phyloP scores from a whole-genome alignment of 2,888 invertebrate species.

The Drosophila leonis region DNA sequence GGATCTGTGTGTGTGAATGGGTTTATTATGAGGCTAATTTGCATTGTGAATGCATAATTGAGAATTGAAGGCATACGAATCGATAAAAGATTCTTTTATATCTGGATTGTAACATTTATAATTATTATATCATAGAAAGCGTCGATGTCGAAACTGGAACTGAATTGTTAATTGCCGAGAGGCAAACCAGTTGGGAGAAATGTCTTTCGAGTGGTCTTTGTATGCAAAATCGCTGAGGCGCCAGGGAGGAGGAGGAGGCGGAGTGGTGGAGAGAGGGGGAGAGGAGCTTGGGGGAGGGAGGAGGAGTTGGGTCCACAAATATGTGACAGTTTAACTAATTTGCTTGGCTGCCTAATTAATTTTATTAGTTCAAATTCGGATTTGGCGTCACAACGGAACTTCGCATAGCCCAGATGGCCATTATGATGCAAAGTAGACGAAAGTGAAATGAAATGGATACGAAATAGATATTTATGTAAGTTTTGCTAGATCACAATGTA shows the following conservation, averaged over 20 bases:
- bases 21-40: not conserved
- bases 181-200: slow-evolving; percentile 49
- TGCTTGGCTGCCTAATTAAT: slow-evolving; percentile 59
- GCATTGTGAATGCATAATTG: not conserved
- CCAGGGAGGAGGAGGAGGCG: not conserved
- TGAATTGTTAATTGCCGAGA: slow-evolving; percentile 26
- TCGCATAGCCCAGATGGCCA: slow-evolving; percentile 9
- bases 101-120: slow-evolving; percentile 8
- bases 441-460: slow-evolving; percentile 65
- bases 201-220: slow-evolving; percentile 31
- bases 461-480: slow-evolving; percentile 48
- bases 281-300: not conserved
- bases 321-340: slow-evolving; percentile 45
- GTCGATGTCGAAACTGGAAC: slow-evolving; percentile 29
- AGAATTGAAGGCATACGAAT: not conserved
- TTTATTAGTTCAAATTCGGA: slow-evolving; percentile 60
- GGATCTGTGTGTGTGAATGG: not conserved
- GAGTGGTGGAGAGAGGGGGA: not conserved
- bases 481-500: slow-evolving; percentile 32
- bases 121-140: slow-evolving; percentile 44
- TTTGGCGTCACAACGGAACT: slow-evolving; percentile 41
- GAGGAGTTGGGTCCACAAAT: not conserved
- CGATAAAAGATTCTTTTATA: slow-evolving; percentile 8
- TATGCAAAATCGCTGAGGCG: slow-evolving; percentile 43
- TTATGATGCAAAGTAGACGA: slow-evolving; percentile 72